These are phyloP conservation scores for Mimas tiliae DNA, from an alignment of 2,888 invertebrate species.

Conservation along the genomic window DNA sequence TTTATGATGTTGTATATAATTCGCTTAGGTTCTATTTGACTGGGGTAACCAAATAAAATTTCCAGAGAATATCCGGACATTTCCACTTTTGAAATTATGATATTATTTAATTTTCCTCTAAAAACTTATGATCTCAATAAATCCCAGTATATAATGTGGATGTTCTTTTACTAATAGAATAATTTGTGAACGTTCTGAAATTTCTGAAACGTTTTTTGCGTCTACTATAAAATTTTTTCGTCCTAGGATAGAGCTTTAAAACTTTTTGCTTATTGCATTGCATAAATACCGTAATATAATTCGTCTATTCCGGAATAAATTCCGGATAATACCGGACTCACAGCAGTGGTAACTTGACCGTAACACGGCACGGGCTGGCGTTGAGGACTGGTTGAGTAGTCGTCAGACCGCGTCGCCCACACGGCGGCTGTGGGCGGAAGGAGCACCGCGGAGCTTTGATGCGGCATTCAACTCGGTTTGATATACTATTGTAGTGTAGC, in stretches of 20 bases:
- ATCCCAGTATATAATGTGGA: no score
- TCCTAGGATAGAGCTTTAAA: no score
- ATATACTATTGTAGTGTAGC: constrained; percentile 32
- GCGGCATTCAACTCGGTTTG: constrained; percentile 45
- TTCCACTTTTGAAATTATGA: no score
- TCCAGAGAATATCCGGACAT: neutral
- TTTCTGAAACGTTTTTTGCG: no score
- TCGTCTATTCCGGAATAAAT: neutral
- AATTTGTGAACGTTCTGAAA: no score
- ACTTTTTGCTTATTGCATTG: no score
- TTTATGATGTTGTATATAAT: neutral
- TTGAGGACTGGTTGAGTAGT: constrained; percentile 43
- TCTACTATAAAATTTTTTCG: no score
- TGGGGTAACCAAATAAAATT: neutral
- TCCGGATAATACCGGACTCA: neutral
- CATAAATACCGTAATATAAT: neutral
- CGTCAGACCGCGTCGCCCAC: constrained; percentile 43
- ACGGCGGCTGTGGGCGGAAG: constrained; percentile 49
- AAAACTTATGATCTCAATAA: no score
- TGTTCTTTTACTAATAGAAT: no score
- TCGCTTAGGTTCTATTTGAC: neutral
- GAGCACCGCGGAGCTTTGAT: constrained; percentile 32
- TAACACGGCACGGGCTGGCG: neutral
- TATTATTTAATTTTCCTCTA: no score
- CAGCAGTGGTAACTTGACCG: neutral